A percentile compares a stretch with the other conserved stretches of the same genome.
These are phyloP conservation scores for Hesperia comma DNA, from an alignment of 2,888 invertebrate species.

Conservation along the genomic window DNA sequence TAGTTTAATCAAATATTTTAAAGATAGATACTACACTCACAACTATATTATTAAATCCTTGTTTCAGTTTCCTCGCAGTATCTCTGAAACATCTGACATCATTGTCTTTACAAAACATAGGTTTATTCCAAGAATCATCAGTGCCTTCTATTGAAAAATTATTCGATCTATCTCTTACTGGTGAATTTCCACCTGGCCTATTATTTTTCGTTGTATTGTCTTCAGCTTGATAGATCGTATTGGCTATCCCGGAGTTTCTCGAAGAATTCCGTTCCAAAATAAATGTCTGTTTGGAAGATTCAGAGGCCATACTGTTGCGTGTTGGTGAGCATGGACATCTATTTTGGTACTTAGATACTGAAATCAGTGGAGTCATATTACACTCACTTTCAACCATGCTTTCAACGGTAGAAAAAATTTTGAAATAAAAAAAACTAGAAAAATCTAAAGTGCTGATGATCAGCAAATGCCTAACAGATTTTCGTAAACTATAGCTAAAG, in stretches of 20 bases:
- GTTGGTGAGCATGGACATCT: conserved; percentile 36
- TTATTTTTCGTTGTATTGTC: neutral
- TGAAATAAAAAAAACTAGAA: too few relatives aligned
- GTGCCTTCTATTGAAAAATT: conserved; percentile 11
- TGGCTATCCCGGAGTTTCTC: neutral
- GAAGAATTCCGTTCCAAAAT: conserved; percentile 20
- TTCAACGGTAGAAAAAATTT: too few relatives aligned
- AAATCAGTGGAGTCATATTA: neutral
- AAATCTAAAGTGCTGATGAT: too few relatives aligned
- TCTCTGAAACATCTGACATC: conserved; percentile 54
- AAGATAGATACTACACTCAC: neutral
- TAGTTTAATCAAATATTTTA: too few relatives aligned
- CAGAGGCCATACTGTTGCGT: conserved; percentile 34
- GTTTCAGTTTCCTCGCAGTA: conserved; percentile 46
- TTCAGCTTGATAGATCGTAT: neutral
- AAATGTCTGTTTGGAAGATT: conserved; percentile 39
- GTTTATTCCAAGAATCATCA: conserved; percentile 41
- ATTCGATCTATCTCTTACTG: conserved; percentile 46
- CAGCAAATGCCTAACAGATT: too few relatives aligned
- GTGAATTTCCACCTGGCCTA: neutral
- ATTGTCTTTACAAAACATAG: conserved; percentile 42
- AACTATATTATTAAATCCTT: conserved; percentile 37
- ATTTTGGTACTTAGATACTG: conserved; percentile 22
- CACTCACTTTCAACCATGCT: too few relatives aligned
- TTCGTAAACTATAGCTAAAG: too few relatives aligned